Percentiles rank a stretch among this genome's conserved stretches.
Conservation (phyloP, 2,888 invertebrate species). For the Ormyrus labotus region DNA sequence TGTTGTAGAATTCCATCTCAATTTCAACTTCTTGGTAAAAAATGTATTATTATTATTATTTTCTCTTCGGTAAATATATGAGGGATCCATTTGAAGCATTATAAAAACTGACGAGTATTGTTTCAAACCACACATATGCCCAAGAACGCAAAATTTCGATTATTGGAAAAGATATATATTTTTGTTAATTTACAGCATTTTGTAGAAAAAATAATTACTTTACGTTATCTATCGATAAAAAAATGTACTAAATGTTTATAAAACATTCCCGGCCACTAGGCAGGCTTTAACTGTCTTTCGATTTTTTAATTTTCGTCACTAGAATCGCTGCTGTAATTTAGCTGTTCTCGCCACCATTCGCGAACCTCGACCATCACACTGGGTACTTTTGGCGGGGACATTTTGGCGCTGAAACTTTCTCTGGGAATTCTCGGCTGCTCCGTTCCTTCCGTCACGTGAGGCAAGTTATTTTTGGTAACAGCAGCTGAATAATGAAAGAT, state of each 20-base stretch:
- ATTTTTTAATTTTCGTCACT: constrained; percentile 79
- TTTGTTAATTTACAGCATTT: no score
- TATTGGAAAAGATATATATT: no score
- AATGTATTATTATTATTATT: no score
- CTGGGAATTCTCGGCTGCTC: constrained; percentile 75
- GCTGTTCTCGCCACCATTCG: constrained; percentile 91
- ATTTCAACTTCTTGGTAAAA: no score
- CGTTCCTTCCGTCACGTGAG: constrained; percentile 76
- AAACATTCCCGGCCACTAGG: background rate
- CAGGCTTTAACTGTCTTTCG: background rate
- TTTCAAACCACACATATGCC: no score
- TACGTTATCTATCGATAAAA: no score
- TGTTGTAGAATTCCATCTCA: no score
- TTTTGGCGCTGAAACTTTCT: constrained; percentile 76
- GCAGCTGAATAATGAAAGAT: constrained; percentile 66
- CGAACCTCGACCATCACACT: constrained; percentile 84
- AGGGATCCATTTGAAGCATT: no score
- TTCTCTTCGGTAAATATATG: no score
- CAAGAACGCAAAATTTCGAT: no score
- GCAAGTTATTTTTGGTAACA: constrained; percentile 77
- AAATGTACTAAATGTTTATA: background rate
- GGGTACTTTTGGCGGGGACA: constrained; percentile 76
- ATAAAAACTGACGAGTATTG: no score
- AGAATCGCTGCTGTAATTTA: constrained; percentile 80
- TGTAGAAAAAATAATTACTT: no score